Base-by-base conservation (phyloP, 2,888 invertebrate genomes). In the Drosophila monieri region DNA sequence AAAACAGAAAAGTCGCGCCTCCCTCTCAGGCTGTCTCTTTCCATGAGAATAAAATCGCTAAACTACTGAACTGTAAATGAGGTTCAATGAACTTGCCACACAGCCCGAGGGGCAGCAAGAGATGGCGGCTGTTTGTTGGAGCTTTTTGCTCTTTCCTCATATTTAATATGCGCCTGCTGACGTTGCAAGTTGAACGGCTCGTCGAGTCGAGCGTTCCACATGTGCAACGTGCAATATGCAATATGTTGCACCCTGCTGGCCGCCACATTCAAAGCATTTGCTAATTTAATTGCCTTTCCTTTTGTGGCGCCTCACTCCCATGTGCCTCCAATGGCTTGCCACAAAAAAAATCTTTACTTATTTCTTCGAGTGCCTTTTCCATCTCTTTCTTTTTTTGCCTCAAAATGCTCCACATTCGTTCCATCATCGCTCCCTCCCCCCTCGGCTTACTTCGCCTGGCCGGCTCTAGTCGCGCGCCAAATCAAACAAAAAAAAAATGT, bases 21-120 rank as follows among this genome's bases (percentile, higher is more conserved):
- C 68, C 68, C 58, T 60, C 46, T 60, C 43, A 32, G 39, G 27
- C 37, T 21, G 23, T 52, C 35, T 27, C 14, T 53, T 39, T 57
- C 73, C 79, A 78, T 49, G 70, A 69, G 65, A 66, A 66, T 85
- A 85, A 85, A 86, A 86, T 86, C 77, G 79, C 81, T 87, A 89
- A 86, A 84, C 89, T 87, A 86, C 86, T 87, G 88, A 84, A 86
- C 88, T 89, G 89, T 80, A 80, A 88, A 72, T 62, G 43, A 77
- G 77, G 89, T 87, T 87, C 89, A 87, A 52, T 88, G 87, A 87
- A 87, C 87, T 73, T 77, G 80, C 85, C 83, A 73, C 86, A 74
- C 48, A 53, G 58, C 25, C 14, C 39, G 44, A 60, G 46, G 35
- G 46, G 68, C 23, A 30, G 70, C 62, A 32, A 23, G 21, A 23